Base-by-base conservation (phyloP, 2,888 invertebrate species). In the Pediacus dermestoides region DNA sequence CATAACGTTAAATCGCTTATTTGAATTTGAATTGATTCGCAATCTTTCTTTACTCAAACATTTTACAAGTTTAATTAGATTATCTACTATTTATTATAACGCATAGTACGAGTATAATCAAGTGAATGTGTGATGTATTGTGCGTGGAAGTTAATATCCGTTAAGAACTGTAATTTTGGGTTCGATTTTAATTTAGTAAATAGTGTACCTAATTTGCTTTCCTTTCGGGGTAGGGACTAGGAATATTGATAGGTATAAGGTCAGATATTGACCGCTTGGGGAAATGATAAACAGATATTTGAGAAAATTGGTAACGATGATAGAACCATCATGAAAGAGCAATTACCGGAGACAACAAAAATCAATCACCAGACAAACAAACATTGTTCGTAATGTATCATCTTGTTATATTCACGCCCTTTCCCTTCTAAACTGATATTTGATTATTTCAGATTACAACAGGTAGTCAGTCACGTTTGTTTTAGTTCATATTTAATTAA, bases 311-410 rank as follows among this genome's bases (percentile, higher is more conserved):
- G 25, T 30, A 21, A 41, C 39, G 37, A 22, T 34, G 31, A 43
- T 37, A 37, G 36, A 45, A 50, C 46, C 45, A 50, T n/a, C n/a
- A n/a, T n/a, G n/a, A n/a, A n/a, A 35, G 45, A 45, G 37, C 47
- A 48, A 50, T 50, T 48, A 50, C 37, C 43, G 42, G 31, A 22
- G 44, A 48, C 41, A 39, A 43, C 39, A 43, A 43, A 50, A 50
- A 40, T 45, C 50, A 50, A 50, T 50, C 44, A 38, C 16, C 15
- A 38, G 28, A 18, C 21, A n/a, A 18, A n/a, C 21, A 18, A 18
- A 18, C 21, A n/a, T 7, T 18, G 21, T 18, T 18, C 21, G 21
- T 18, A 18, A 18, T 18, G 21, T 18, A 18, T 7, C 21, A 7
- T 18, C 21, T 18, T 18, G 21, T 18, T 18, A 18, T 18, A 7